These are phyloP conservation scores for Sula dactylatra DNA, from an alignment of 2,113 vertebrate genomes.

Conservation along the genomic window DNA sequence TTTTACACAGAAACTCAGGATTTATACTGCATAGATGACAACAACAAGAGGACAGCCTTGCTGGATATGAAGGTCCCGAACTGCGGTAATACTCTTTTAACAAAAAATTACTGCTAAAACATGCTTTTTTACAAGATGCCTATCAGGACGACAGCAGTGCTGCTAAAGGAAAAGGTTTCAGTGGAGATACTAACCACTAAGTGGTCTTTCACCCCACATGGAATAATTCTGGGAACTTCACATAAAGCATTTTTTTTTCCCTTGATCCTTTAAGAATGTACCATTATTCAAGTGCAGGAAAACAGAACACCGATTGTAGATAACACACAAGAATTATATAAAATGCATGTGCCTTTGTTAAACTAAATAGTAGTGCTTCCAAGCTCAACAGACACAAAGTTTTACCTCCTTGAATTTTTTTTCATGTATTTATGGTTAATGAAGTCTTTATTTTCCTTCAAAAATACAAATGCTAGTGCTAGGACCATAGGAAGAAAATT, in stretches of 20 bases:
- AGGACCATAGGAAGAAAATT: neutral
- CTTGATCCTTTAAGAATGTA: neutral
- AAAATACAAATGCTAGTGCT: neutral
- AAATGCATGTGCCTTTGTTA: neutral
- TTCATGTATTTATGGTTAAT: neutral
- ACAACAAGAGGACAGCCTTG: slow-evolving; percentile 81
- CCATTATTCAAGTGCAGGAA: neutral
- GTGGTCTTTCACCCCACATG: neutral
- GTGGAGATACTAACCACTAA: neutral
- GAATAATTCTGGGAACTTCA: neutral
- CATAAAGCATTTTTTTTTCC: neutral
- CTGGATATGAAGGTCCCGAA: slow-evolving; percentile 82
- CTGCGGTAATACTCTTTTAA: slow-evolving; percentile 85
- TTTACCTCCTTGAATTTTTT: neutral
- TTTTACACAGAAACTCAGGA: slow-evolving; percentile 80
- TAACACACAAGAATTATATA: neutral
- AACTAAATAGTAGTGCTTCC: neutral
- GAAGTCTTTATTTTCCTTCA: neutral
- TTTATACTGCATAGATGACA: slow-evolving; percentile 87
- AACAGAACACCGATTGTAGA: neutral
- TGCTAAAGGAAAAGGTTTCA: neutral
- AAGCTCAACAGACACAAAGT: neutral
- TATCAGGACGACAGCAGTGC: neutral
- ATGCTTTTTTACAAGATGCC: neutral
- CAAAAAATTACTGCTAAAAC: neutral